A percentile compares a stretch with the other conserved stretches of the same genome.
These are phyloP conservation scores for Napeogenes sylphis DNA, from an alignment of 2,888 invertebrate genomes.

Conservation along the genomic window DNA sequence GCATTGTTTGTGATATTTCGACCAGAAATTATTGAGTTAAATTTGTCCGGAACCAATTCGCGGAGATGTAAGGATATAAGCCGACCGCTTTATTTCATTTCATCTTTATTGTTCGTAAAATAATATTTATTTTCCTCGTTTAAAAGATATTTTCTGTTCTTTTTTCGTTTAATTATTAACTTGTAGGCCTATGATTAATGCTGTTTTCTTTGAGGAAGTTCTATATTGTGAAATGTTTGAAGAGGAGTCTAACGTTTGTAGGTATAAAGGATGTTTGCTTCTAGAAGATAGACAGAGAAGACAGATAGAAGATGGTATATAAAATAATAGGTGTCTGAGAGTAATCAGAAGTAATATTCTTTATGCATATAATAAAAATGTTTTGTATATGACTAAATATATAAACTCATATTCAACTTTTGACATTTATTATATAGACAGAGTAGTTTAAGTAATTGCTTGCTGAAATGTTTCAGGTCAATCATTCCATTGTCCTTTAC, in stretches of 20 bases:
- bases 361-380: no score
- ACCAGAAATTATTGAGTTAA: conserved; percentile 50
- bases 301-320: neutral
- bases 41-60: conserved; percentile 37
- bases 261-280: neutral
- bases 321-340: no score
- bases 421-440: no score
- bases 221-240: neutral
- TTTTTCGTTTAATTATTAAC: conserved; percentile 3
- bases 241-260: neutral
- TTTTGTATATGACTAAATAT: no score
- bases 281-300: neutral
- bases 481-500: neutral
- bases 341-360: no score
- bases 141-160: conserved; percentile 13
- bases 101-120: conserved; percentile 39
- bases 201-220: neutral
- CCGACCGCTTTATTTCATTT: conserved; percentile 32
- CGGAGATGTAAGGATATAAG: conserved; percentile 33
- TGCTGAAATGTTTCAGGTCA: no score
- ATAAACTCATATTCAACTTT: no score
- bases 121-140: conserved; percentile 31
- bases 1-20: conserved; percentile 49
- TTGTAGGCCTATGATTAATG: conserved; percentile 2
- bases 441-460: no score